phyloP scores from a whole-genome alignment of 2,888 invertebrate genomes.

The Oxycera nigricornis region DNA sequence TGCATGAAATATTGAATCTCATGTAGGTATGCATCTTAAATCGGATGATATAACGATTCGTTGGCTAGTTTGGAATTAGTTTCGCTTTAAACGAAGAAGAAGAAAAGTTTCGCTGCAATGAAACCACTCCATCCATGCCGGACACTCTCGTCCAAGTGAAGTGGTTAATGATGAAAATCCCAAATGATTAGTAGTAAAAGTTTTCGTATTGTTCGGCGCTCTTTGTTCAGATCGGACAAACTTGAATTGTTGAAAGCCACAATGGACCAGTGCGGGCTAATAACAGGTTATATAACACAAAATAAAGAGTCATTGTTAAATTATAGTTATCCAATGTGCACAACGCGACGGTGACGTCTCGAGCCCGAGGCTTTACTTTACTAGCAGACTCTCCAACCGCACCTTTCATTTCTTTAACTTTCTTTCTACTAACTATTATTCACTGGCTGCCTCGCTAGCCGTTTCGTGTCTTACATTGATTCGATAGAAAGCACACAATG shows the following conservation, averaged over 20 bases:
- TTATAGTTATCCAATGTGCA: slow-evolving; percentile 5
- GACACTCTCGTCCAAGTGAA: no score
- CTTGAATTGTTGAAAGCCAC: neutral
- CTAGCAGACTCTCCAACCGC: neutral
- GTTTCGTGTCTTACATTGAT: neutral
- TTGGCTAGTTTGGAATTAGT: no score
- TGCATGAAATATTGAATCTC: no score
- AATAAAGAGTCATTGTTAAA: neutral
- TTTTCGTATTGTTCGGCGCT: neutral
- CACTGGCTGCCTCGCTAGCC: no score
- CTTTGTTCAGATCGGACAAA: neutral
- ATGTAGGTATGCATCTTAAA: no score
- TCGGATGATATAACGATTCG: no score
- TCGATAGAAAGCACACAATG: slow-evolving; percentile 2
- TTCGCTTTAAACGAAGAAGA: no score
- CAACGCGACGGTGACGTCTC: neutral
- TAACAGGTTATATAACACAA: neutral
- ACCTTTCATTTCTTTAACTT: slow-evolving; percentile 20
- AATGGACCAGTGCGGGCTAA: neutral
- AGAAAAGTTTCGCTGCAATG: no score
- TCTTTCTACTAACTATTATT: no score
- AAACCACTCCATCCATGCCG: no score
- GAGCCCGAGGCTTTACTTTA: neutral
- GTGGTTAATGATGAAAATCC: slow-evolving; percentile 3
- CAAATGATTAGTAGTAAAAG: slow-evolving; percentile 7